Conservation (phyloP, 2,797 vertebrate species). For the Coendou prehensilis region DNA sequence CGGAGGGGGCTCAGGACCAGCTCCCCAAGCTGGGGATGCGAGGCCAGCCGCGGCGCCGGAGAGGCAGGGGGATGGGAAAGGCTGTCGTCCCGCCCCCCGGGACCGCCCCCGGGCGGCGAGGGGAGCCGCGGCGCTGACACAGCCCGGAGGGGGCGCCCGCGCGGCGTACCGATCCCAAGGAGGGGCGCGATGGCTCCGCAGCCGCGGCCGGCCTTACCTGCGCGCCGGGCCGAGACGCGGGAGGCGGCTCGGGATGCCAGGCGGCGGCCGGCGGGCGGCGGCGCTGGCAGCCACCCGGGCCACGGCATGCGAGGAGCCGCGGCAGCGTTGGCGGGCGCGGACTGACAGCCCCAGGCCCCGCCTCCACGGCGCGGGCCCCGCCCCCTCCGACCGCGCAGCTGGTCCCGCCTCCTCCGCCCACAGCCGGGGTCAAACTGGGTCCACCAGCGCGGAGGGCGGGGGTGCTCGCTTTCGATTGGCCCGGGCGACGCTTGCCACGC, state of each 20-base stretch:
- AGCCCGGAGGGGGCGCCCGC: conserved; percentile 81
- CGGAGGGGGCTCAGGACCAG: not conserved
- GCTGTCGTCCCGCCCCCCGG: conserved; percentile 77
- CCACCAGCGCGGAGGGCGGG: conserved; percentile 67
- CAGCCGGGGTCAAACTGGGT: conserved; percentile 82
- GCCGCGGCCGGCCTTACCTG: conserved; percentile 80
- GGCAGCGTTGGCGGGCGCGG: conserved; percentile 60
- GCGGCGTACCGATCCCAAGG: conserved; percentile 19
- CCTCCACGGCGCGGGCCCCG: conserved; percentile 61
- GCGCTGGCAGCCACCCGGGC: conserved; percentile 55
- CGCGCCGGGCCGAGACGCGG: not conserved
- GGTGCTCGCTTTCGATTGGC: conserved; percentile 68
- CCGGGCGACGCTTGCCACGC: not conserved
- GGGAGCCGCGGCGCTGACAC: conserved; percentile 70
- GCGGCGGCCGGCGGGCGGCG: not conserved
- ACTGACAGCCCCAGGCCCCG: conserved; percentile 82
- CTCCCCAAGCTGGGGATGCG: not conserved
- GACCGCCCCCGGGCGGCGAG: conserved; percentile 75
- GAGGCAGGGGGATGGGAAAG: conserved; percentile 53
- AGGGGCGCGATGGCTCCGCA: conserved; percentile 42
- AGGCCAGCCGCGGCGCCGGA: not conserved
- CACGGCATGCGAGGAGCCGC: conserved; percentile 56
- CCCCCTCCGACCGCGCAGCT: conserved; percentile 66
- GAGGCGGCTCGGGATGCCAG: conserved; percentile 62
- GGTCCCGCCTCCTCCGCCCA: conserved; percentile 76